Conservation (phyloP, 2,797 vertebrate genomes). For the Telmatherina bonti region DNA sequence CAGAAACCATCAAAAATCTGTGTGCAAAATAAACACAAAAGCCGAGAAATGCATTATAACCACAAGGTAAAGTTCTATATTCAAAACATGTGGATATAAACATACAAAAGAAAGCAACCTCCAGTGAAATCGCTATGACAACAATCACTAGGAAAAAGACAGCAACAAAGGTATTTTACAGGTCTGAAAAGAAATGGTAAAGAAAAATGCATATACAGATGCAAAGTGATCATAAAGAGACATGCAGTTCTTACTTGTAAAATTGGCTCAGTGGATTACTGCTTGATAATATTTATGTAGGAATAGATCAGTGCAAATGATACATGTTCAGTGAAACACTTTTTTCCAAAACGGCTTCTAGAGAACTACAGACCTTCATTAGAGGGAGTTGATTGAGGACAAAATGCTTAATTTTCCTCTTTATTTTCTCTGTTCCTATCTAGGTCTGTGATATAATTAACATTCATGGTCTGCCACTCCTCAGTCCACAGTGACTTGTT, state of each 20-base stretch:
- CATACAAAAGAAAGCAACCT: too few species aligned
- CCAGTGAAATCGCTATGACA: too few species aligned
- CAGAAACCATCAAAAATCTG: too few species aligned
- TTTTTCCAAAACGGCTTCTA: background rate
- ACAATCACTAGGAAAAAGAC: background rate
- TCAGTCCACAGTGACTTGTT: conserved; percentile 65
- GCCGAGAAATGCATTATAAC: too few species aligned
- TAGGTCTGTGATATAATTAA: conserved; percentile 63
- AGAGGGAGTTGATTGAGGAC: background rate
- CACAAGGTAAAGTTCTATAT: too few species aligned
- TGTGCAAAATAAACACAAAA: too few species aligned
- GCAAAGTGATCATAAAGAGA: background rate
- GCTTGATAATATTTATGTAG: background rate
- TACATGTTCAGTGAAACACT: background rate
- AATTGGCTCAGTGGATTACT: too few species aligned
- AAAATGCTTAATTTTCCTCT: conserved; percentile 20
- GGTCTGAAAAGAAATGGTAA: background rate
- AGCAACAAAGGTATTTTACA: background rate
- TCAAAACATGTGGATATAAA: too few species aligned
- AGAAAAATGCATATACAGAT: background rate
- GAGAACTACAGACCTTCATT: background rate
- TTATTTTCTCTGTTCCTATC: conserved; percentile 36
- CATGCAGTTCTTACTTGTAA: background rate
- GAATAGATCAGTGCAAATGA: background rate
- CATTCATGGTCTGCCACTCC: conserved; percentile 65